A percentile compares a stretch with the other conserved stretches of the same genome.
These are phyloP conservation scores for Antennarius maculatus DNA, from an alignment of 2,797 vertebrate genomes.

Conservation along the genomic window DNA sequence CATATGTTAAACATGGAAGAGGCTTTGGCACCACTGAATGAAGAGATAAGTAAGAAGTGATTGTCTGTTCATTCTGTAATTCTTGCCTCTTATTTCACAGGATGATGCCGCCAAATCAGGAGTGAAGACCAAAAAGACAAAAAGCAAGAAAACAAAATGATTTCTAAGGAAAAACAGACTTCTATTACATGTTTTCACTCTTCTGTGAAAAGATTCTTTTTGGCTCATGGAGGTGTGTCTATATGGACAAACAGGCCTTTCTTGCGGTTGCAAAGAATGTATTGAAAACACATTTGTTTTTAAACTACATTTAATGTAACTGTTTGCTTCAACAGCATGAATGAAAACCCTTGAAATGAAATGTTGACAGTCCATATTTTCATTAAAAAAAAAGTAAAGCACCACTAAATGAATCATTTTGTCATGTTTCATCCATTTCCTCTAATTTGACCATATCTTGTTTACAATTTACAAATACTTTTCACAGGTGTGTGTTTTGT, in stretches of 20 bases:
- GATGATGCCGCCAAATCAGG: slow-evolving; percentile 76
- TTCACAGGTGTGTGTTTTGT: slow-evolving; percentile 32
- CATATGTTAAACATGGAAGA: slow-evolving; percentile 30
- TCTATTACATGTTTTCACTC: background rate
- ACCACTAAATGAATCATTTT: background rate
- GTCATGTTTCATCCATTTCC: slow-evolving; percentile 2
- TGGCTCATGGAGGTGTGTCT: background rate
- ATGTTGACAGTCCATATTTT: slow-evolving; percentile 19
- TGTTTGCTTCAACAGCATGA: background rate
- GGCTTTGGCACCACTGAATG: slow-evolving; percentile 30
- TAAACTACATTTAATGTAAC: background rate
- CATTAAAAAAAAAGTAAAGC: slow-evolving; percentile 38
- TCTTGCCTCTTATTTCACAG: slow-evolving; percentile 65
- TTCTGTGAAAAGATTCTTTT: slow-evolving; percentile 4
- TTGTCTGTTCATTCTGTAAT: slow-evolving; percentile 32
- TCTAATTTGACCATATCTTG: slow-evolving; percentile 25
- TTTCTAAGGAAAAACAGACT: slow-evolving; percentile 4
- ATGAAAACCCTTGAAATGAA: slow-evolving; percentile 13
- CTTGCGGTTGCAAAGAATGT: background rate
- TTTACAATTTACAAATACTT: slow-evolving; percentile 59
- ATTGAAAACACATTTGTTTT: background rate
- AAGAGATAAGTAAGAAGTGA: slow-evolving; percentile 22
- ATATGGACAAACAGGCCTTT: background rate
- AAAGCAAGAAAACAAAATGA: slow-evolving; percentile 83
- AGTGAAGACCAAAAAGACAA: slow-evolving; percentile 75